Base-by-base conservation (phyloP, 2,113 vertebrate genomes). In the Eira barbara region DNA sequence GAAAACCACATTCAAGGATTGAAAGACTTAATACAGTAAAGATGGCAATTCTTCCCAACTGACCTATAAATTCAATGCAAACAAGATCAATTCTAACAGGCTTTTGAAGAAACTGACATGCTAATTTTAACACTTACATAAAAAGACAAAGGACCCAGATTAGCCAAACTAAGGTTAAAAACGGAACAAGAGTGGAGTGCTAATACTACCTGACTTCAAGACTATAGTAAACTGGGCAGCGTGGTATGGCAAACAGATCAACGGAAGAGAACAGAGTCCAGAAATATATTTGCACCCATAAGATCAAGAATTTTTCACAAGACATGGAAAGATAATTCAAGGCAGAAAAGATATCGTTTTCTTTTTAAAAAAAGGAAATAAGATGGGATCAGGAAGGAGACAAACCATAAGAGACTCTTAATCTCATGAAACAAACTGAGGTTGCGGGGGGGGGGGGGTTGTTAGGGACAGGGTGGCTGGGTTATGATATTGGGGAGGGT, bases 361-460 rank as follows among this genome's bases (percentile, higher is more conserved):
- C 74, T 49, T 31, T 55, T 55, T 18, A 18, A 18, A 55, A 55
- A 55, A 55, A 18, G 52, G 52, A 55, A 55, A 55, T 55, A 55
- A 18, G 52, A 55, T 55, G 52, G 52, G 5, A 18, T 55, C 52
- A 55, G 52, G 17, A 55, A 55, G 52, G 52, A 55, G 52, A 55
- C 17, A 18, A 55, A 55, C 52, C 52, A 18, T 55, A 55, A 55
- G 52, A 52, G 52, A 55, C 17, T 55, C 52, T 55, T 55, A 55
- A 55, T 55, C 52, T 55, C 52, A 55, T 2, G 6, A 55, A 18
- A 55, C 52, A 55, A 55, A 55, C 17, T 52, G 52, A 55, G 52
- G 52, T 55, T 52, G 49, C 15, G 17, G 15, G 1, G 17, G 15
- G 47, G 15, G 0, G 5, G 52, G 49, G 49, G 15, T 4, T 55